Conservation (phyloP, 2,888 invertebrate genomes). For the Imbricaverruca yamaguchii region DNA sequence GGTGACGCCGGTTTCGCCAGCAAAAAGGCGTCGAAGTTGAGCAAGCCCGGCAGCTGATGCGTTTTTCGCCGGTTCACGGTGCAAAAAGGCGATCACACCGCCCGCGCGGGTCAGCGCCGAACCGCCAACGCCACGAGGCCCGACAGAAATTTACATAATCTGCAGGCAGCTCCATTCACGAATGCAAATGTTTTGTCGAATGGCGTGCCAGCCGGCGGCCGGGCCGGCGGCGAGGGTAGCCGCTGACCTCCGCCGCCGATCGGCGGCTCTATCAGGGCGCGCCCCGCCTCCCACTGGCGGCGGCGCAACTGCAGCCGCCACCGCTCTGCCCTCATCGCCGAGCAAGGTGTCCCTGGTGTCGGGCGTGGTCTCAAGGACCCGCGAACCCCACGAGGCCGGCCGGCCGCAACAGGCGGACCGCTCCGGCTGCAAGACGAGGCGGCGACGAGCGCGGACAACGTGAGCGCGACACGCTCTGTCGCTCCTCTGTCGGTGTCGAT, state of each 20-base stretch:
- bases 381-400: neutral
- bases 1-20: too few species aligned
- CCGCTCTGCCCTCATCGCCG: too few species aligned
- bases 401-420: neutral
- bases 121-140: neutral
- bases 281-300: neutral
- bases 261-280: neutral
- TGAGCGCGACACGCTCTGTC: too few species aligned
- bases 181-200: neutral
- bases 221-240: neutral
- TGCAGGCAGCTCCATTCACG: constrained; percentile 7
- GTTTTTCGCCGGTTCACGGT: neutral
- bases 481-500: too few species aligned
- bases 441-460: too few species aligned
- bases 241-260: neutral
- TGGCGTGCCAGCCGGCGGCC: neutral
- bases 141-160: neutral
- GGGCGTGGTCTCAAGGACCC: neutral
- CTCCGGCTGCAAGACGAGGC: too few species aligned
- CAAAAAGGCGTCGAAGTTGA: too few species aligned
- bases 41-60: too few species aligned
- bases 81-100: neutral
- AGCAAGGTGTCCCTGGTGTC: too few species aligned
- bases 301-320: neutral
- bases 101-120: neutral